A percentile compares a stretch with the other conserved stretches of the same genome.
Evolutionary conservation across 2,888 invertebrate genomes (phyloP).

Genomic region (Sinodicranocentrus sp.): DNA sequence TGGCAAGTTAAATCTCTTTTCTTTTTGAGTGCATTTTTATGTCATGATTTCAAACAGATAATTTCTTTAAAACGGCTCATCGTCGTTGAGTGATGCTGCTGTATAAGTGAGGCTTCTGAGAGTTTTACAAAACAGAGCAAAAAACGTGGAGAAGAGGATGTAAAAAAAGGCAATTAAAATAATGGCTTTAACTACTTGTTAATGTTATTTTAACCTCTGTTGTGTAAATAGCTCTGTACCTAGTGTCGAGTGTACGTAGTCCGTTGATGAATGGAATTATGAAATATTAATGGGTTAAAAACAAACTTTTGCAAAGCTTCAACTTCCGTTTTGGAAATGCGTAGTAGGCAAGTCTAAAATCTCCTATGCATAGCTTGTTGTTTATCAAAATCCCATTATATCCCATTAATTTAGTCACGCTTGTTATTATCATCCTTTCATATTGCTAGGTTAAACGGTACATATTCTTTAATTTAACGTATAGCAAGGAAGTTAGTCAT

Average conservation of each 20-base stretch:
- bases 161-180: slow-evolving; percentile 49
- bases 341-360: too few relatives aligned
- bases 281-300: slow-evolving; percentile 28
- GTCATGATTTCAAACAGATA: slow-evolving; percentile 55
- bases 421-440: too few relatives aligned
- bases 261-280: slow-evolving; percentile 29
- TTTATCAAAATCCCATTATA: too few relatives aligned
- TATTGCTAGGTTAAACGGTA: too few relatives aligned
- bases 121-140: too few relatives aligned
- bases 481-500: too few relatives aligned
- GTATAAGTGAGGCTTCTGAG: neutral
- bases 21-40: slow-evolving; percentile 59
- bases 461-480: too few relatives aligned
- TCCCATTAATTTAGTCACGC: too few relatives aligned
- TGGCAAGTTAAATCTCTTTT: slow-evolving; percentile 36
- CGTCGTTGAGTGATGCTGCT: neutral
- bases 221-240: slow-evolving; percentile 26
- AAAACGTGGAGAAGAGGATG: slow-evolving; percentile 40
- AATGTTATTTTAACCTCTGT: slow-evolving; percentile 57
- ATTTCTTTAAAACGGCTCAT: slow-evolving; percentile 28
- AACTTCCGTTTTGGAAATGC: slow-evolving; percentile 19
- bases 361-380: too few relatives aligned
- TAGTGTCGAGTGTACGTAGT: slow-evolving; percentile 39
- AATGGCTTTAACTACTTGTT: slow-evolving; percentile 60
- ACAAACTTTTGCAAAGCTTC: neutral